phyloP scores from a whole-genome alignment of 2,113 vertebrate species.

The Mionectes macconnelli region DNA sequence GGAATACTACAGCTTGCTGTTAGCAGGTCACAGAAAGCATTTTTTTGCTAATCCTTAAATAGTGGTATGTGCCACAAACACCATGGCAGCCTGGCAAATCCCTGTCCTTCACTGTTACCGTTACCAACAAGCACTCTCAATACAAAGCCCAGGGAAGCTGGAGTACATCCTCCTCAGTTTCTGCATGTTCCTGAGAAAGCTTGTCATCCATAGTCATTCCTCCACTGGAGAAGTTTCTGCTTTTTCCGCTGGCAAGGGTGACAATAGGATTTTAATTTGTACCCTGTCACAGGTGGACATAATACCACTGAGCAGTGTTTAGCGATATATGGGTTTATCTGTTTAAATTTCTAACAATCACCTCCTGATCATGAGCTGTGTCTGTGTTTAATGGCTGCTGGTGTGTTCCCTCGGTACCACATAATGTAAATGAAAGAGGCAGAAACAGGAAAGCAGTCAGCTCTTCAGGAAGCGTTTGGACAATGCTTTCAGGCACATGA shows the following conservation, averaged over 20 bases:
- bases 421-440: background rate
- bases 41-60: background rate
- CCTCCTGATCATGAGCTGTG: background rate
- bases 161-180: background rate
- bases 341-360: background rate
- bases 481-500: accelerated
- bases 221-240: background rate
- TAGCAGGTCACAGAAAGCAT: background rate
- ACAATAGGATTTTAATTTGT: background rate
- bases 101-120: background rate
- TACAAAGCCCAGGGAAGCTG: background rate
- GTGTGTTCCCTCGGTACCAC: background rate
- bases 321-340: background rate
- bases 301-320: background rate
- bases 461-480: background rate
- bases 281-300: background rate
- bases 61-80: background rate
- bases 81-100: background rate
- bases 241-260: background rate
- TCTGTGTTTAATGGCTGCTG: background rate
- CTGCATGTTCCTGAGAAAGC: background rate
- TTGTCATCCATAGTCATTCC: background rate
- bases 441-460: background rate
- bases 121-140: background rate
- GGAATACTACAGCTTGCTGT: background rate